Evolutionary conservation across 2,888 invertebrate genomes (phyloP), one percentile per base, ranked within the genome.

Genomic region (Caradrina kadenii): DNA sequence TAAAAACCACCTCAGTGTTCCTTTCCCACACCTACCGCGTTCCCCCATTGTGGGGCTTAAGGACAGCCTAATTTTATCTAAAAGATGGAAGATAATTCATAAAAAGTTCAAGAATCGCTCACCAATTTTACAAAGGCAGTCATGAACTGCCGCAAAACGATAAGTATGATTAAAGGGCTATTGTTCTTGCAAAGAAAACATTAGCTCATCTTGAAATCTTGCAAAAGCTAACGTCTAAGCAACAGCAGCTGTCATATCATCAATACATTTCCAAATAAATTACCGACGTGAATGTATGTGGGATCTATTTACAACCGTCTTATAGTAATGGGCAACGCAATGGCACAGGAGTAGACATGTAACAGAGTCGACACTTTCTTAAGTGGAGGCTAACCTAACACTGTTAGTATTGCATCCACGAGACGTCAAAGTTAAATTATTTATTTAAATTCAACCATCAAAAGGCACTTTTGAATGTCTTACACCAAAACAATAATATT

Each of bases 201-300:
- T 73, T 56, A 49, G 19, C 19, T 60, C 42, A 61, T 49, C 61
- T 11, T 39, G 11, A 17, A 48, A 48, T 50, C 59, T 67, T 79
- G 21, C 59, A 63, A 45, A 52, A 63, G 15, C 42, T 7, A 35
- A 63, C 54, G 26, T 60, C 35, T 17, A 45, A 45, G 15, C 4
- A 63, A 67, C 17, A 17, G 39, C 39, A 13, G 39, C 35, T 56
- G 60, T 60, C 73, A 39, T 11, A 17, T 10, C 19, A 52, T 63
- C 52, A 55, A 53, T 56, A 22, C 1, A 42, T 76, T 79, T 53
- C 54, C 42, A 63, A 63, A 80, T 75, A 66, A 39, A 66, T 50
- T 67, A 67, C 55, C 5, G 45, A n/a, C 26, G 49, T 19, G 15
- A 45, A 42, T 63, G 42, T 68, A 35, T 60, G 63, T 31, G 50